phyloP scores from a whole-genome alignment of 1,140 invertebrate species.

The Melanaphis sacchari region DNA sequence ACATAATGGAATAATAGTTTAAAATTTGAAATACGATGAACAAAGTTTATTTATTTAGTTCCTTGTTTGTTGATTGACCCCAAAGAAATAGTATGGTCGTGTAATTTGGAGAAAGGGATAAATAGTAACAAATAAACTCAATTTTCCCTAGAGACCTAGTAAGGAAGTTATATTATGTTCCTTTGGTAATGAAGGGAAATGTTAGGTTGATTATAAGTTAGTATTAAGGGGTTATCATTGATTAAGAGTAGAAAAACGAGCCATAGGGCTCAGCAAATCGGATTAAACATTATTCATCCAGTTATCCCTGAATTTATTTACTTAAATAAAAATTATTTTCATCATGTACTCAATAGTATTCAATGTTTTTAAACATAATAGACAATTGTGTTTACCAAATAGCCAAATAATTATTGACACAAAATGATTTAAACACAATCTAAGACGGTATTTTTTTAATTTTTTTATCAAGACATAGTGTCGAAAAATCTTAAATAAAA shows the following conservation, averaged over 20 bases:
- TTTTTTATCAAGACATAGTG: too few relatives aligned
- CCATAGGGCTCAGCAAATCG: background rate
- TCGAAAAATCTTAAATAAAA: too few relatives aligned
- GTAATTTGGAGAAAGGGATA: background rate
- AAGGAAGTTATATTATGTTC: conserved; percentile 5
- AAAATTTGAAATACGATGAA: background rate
- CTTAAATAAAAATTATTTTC: background rate
- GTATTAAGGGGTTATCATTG: conserved; percentile 23
- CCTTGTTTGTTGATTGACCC: background rate
- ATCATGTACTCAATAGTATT: background rate
- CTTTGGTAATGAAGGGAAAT: conserved; percentile 27
- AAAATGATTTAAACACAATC: background rate
- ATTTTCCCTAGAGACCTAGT: background rate
- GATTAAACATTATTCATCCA: background rate
- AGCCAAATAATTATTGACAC: background rate
- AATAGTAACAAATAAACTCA: conserved; percentile 30
- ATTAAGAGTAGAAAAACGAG: conserved; percentile 36
- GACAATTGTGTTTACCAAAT: background rate
- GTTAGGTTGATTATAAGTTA: conserved; percentile 11
- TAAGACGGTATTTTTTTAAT: too few relatives aligned
- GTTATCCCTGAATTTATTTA: background rate
- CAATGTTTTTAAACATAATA: background rate
- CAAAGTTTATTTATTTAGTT: conserved; percentile 25
- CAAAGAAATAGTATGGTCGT: background rate
- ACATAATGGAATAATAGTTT: background rate